Evolutionary conservation across 2,113 vertebrate species (phyloP).

Genomic region (Chelonoidis abingdonii): DNA sequence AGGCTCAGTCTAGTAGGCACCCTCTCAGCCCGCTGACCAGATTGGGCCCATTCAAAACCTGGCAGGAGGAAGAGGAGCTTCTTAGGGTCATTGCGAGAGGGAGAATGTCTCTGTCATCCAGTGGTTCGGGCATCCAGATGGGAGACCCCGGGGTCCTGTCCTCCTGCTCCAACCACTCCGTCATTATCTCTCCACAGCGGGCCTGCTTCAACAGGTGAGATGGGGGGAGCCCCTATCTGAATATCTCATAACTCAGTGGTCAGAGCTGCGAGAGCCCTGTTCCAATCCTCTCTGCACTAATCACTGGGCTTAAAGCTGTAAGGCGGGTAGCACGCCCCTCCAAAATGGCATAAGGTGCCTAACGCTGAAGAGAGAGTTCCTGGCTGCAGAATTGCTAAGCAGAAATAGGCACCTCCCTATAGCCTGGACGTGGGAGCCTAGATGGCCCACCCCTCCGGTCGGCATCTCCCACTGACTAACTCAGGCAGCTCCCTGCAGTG

Average conservation of each 20-base stretch:
- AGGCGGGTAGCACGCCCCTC: not conserved
- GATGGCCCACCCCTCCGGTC: not conserved
- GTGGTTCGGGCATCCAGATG: not conserved
- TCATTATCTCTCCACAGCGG: not conserved
- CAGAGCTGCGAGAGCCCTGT: not conserved
- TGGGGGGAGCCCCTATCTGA: not conserved
- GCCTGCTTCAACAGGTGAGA: not conserved
- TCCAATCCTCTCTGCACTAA: not conserved
- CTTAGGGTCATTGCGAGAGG: not conserved
- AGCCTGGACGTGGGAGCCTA: not conserved
- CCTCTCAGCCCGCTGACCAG: not conserved
- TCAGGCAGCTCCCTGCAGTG: not conserved
- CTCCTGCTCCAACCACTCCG: not conserved
- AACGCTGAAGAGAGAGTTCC: not conserved
- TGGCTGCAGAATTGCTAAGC: not conserved
- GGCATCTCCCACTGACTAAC: not conserved
- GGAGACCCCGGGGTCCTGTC: not conserved
- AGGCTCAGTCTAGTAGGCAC: not conserved
- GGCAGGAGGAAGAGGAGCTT: not conserved
- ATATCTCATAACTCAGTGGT: not conserved
- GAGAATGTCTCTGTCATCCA: not conserved
- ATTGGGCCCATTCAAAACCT: not conserved
- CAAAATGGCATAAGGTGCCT: not conserved
- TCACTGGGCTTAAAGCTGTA: not conserved
- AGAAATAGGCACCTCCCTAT: not conserved